Evolutionary conservation across 2,888 invertebrate species (phyloP).

Genomic region (Biston betularia): DNA sequence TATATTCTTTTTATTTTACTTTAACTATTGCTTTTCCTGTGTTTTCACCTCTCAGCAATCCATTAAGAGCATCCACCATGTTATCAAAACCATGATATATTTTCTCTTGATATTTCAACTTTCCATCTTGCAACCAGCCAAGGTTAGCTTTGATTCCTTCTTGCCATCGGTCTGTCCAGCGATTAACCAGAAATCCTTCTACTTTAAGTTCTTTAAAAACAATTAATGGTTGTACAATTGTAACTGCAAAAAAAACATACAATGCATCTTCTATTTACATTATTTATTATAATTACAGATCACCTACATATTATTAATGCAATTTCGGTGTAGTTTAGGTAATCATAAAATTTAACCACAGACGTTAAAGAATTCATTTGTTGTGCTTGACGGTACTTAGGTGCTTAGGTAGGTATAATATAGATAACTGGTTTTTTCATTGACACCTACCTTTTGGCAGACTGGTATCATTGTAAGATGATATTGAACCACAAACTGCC

Average conservation of each 20-base stretch:
- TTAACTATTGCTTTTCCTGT: conserved; percentile 90
- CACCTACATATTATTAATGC: too few species aligned
- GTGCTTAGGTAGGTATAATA: too few species aligned
- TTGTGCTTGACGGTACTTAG: background rate
- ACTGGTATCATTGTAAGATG: conserved; percentile 86
- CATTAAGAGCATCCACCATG: conserved; percentile 89
- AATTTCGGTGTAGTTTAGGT: too few species aligned
- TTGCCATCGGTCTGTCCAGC: conserved; percentile 87
- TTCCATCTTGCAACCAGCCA: conserved; percentile 89
- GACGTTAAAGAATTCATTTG: too few species aligned
- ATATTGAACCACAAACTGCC: conserved; percentile 90
- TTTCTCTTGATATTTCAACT: conserved; percentile 89
- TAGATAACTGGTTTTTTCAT: too few species aligned
- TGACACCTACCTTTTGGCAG: conserved; percentile 69
- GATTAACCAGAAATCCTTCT: conserved; percentile 87
- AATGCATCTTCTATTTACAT: background rate
- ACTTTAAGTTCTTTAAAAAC: conserved; percentile 88
- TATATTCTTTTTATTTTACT: conserved; percentile 45
- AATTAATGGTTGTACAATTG: conserved; percentile 86
- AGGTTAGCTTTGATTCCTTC: conserved; percentile 88
- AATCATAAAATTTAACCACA: too few species aligned
- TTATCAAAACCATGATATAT: conserved; percentile 90
- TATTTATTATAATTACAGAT: too few species aligned
- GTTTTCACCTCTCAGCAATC: conserved; percentile 88
- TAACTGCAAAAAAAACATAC: conserved; percentile 58